phyloP scores from a whole-genome alignment of 2,888 invertebrate species.

The Melieria picta region DNA sequence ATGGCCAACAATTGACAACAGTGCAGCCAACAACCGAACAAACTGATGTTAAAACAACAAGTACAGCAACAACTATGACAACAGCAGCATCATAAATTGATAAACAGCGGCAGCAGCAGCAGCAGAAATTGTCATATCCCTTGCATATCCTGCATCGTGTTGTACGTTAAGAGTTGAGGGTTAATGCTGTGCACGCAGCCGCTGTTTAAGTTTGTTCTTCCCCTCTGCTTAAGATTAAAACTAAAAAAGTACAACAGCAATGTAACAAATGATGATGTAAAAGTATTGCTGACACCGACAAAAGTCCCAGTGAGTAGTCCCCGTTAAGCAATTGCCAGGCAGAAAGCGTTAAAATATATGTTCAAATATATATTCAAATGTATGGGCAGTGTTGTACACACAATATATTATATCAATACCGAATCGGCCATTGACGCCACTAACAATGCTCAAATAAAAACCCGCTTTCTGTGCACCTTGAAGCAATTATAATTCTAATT shows the following conservation, averaged over 20 bases:
- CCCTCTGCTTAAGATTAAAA: constrained; percentile 4
- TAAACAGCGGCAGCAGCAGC: constrained; percentile 2
- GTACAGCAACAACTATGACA: constrained; percentile 5
- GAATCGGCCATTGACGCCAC: not conserved
- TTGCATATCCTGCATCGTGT: constrained; percentile 15
- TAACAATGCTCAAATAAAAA: constrained; percentile 1
- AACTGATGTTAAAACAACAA: constrained; percentile 25
- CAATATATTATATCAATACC: not conserved
- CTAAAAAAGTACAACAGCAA: too few relatives aligned
- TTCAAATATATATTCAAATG: not conserved
- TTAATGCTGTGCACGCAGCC: not conserved
- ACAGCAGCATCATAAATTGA: constrained; percentile 23
- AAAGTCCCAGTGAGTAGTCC: too few relatives aligned
- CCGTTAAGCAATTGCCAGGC: too few relatives aligned
- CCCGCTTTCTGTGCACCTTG: too few relatives aligned
- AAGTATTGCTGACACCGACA: too few relatives aligned
- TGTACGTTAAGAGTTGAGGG: too few relatives aligned
- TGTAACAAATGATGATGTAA: too few relatives aligned
- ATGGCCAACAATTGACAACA: constrained; percentile 17
- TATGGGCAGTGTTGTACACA: not conserved
- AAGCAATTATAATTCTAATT: too few relatives aligned
- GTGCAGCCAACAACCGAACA: constrained; percentile 16
- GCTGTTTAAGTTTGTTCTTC: not conserved
- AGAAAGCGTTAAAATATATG: too few relatives aligned
- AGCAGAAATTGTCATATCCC: constrained; percentile 9